Conservation (phyloP, 1,140 invertebrate genomes). For the Apis mellifera region DNA sequence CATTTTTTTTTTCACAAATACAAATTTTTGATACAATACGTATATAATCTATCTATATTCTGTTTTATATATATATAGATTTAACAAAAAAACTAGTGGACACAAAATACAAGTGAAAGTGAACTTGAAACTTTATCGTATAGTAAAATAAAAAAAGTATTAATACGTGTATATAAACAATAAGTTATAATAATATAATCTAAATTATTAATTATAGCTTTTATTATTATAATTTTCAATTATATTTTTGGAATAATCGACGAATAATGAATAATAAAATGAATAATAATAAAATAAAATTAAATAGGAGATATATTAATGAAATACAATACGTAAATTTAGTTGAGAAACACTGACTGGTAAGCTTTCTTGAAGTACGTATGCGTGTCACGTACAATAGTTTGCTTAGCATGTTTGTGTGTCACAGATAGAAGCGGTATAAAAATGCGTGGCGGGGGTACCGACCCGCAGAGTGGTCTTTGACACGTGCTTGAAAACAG, state of each 20-base stretch:
- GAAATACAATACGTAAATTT: no score
- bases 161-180: no score
- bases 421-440: constrained; percentile 28
- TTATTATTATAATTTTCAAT: neutral
- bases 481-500: constrained; percentile 60
- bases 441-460: constrained; percentile 64
- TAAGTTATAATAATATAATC: no score
- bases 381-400: neutral
- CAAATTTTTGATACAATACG: no score
- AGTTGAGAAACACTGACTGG: constrained; percentile 31
- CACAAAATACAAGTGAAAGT: neutral
- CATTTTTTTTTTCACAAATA: neutral
- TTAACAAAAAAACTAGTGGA: neutral
- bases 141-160: no score
- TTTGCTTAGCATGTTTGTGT: neutral
- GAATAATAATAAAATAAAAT: neutral
- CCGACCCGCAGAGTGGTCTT: constrained; percentile 66
- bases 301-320: neutral
- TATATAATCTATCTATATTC: neutral
- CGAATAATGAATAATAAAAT: no score
- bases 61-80: neutral
- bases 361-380: neutral
- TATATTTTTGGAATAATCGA: neutral
- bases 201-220: no score
- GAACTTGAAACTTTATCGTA: neutral